Base-by-base conservation (phyloP, 2,888 invertebrate genomes). In the Nebria salina region DNA sequence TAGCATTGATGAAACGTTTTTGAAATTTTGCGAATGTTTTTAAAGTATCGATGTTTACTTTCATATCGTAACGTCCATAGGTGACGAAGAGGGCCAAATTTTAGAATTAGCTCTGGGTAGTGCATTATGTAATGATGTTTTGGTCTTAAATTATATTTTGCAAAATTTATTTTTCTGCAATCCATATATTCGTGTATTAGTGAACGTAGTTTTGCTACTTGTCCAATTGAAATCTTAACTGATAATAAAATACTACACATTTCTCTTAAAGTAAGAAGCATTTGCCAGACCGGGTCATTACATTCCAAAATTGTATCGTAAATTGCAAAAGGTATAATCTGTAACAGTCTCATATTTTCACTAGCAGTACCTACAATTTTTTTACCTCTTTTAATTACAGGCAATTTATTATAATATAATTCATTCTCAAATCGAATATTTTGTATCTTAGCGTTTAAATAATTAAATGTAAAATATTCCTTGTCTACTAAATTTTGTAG, bases 401-500 rank as follows among this genome's bases (percentile, higher is more conserved):
- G 82, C 13, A 79, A 73, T 74, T 82, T 65, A 26, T 41, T 42
- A 66, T 68, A 34, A 20, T 34, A 34, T 34, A 68, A 66, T n/a
- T 76, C 68, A 68, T 11, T 20, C 34, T 68, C 66, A 76, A 82
- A 82, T 64, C 66, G 20, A 7, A 75, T 68, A 66, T 81, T 80
- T 41, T 82, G 73, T 20, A 82, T 20, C 65, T 74, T 74, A 65
- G 43, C 25, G 77, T 83, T 83, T 43, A 83, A 15, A 64, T 25
- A 75, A 70, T 82, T 42, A 54, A 74, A 82, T 75, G 82, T 65
- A 70, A 81, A 72, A 43, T 65, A 79, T 77, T 83, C 83, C 20
- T 82, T 65, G 42, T 68, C 68, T 7, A 82, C 75, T 42, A 84
- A 83, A 72, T 83, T 77, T 78, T 84, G 83, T 68, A 85, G 26